These are phyloP conservation scores for Onychomys torridus DNA, from an alignment of 2,797 vertebrate genomes.

Conservation along the genomic window DNA sequence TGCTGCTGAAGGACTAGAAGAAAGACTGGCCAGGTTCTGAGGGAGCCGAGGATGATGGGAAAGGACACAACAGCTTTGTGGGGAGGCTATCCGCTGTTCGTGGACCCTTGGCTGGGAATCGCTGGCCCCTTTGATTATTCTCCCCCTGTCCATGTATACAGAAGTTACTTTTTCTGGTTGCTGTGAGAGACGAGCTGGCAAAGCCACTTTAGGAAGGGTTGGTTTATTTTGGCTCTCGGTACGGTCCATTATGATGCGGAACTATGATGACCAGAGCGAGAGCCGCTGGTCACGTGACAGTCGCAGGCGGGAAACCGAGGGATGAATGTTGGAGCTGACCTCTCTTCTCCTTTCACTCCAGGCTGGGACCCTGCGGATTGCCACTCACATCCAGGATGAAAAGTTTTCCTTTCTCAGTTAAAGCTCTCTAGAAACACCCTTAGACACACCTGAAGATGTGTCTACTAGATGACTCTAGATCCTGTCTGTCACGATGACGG, in stretches of 20 bases:
- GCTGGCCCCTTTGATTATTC: neutral
- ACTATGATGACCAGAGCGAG: neutral
- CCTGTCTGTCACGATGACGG: neutral
- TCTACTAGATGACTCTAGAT: neutral
- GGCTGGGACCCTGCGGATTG: neutral
- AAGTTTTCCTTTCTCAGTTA: neutral
- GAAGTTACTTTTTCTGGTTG: neutral
- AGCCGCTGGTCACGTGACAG: neutral
- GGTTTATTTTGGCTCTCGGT: neutral
- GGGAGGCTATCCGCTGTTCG: neutral
- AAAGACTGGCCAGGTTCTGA: neutral
- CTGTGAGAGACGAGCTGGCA: neutral
- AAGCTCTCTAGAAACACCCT: neutral
- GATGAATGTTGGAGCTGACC: neutral
- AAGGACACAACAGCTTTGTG: neutral
- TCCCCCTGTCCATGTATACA: neutral
- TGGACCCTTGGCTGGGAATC: neutral
- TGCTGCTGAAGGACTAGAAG: accelerated
- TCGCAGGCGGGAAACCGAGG: neutral
- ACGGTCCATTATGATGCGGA: neutral
- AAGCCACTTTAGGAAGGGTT: neutral
- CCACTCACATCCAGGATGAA: too few relatives aligned
- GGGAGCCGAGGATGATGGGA: accelerated
- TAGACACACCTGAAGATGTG: neutral
- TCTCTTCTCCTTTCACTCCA: neutral